Percentiles rank a stretch among this genome's conserved stretches.
These are phyloP conservation scores for Tapirus terrestris DNA, from an alignment of 2,113 vertebrate genomes.

Conservation along the genomic window DNA sequence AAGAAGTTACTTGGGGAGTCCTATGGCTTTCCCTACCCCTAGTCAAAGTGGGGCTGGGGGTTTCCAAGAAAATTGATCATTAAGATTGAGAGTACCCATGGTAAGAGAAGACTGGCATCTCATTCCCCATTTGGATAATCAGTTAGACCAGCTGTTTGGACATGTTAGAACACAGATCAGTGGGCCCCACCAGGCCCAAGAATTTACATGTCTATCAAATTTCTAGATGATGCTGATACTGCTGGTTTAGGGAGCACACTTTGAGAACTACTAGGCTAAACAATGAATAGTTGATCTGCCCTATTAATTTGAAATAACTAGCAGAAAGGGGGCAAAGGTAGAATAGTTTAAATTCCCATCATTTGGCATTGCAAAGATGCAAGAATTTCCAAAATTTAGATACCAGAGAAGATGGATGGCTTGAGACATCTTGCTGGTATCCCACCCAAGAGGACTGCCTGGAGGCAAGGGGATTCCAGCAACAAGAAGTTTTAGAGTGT, in stretches of 20 bases:
- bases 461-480: background rate
- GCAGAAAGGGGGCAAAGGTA: background rate
- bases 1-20: background rate
- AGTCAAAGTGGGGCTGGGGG: background rate
- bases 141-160: background rate
- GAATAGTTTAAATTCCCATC: background rate
- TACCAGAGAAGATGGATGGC: background rate
- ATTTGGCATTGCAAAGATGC: background rate
- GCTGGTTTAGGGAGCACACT: background rate
- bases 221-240: background rate
- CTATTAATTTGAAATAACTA: conserved; percentile 3
- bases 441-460: background rate
- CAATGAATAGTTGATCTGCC: background rate
- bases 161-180: background rate
- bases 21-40: background rate
- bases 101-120: background rate
- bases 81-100: background rate
- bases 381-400: background rate
- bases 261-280: background rate
- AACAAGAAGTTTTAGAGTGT: background rate
- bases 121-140: background rate
- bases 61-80: background rate
- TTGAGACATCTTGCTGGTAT: background rate
- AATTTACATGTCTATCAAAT: background rate
- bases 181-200: background rate